Percentiles rank a stretch among this genome's conserved stretches.
These are phyloP conservation scores for Dryomyza anilis DNA, from an alignment of 2,888 invertebrate species.

Conservation along the genomic window DNA sequence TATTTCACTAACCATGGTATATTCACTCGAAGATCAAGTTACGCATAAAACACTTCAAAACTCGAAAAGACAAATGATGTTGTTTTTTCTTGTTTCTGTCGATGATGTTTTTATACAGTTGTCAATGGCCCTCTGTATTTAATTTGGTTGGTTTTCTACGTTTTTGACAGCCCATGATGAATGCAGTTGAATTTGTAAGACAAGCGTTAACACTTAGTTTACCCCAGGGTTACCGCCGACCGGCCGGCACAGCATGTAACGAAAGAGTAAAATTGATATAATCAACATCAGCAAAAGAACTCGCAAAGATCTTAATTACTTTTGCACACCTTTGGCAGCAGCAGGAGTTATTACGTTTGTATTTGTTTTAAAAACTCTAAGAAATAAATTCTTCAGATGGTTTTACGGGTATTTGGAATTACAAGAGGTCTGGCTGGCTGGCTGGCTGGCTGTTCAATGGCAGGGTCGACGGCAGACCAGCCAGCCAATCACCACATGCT, in stretches of 20 bases:
- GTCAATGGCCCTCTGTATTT: slow-evolving; percentile 7
- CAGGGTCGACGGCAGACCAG: no score
- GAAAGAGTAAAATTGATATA: slow-evolving; percentile 24
- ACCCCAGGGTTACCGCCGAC: no score
- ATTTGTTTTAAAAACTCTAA: no score
- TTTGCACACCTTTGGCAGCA: slow-evolving; percentile 34
- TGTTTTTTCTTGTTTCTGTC: slow-evolving; percentile 27
- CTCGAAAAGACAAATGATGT: slow-evolving; percentile 33
- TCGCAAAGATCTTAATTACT: slow-evolving; percentile 31
- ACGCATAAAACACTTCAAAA: no score
- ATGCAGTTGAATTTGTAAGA: slow-evolving; percentile 54
- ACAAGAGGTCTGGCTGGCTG: no score
- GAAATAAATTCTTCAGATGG: no score
- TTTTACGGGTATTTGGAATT: no score
- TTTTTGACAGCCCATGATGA: slow-evolving; percentile 48
- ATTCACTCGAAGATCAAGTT: no score
- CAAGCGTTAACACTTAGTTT: slow-evolving; percentile 52
- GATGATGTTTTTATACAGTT: slow-evolving; percentile 18
- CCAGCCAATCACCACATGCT: no score
- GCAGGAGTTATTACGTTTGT: slow-evolving; percentile 6
- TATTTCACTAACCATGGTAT: no score
- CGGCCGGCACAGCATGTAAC: not conserved
- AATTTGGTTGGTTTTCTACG: not conserved
- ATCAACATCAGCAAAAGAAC: not conserved
- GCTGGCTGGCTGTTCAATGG: no score